Conservation (phyloP, 2,888 invertebrate genomes). For the Scaptomyza tumidula region DNA sequence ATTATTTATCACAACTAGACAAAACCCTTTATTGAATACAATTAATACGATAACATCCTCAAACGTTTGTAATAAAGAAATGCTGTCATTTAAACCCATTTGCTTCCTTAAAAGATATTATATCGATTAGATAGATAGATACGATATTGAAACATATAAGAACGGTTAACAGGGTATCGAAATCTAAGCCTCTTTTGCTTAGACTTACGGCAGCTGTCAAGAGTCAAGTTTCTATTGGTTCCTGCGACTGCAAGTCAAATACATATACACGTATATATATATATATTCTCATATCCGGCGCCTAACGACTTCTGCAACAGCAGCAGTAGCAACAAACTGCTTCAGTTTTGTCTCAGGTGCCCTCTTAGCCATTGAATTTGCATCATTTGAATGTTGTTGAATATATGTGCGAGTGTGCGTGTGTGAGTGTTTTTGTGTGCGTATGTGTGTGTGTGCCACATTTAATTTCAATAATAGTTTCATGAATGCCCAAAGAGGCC, state of each 20-base stretch:
- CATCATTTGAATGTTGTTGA: conserved; percentile 21
- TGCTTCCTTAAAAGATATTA: too few relatives aligned
- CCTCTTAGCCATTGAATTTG: conserved; percentile 11
- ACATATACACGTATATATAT: conserved; percentile 7
- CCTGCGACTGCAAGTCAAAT: conserved; percentile 19
- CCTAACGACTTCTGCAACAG: conserved; percentile 28
- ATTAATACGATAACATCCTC: too few relatives aligned
- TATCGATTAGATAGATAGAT: too few relatives aligned
- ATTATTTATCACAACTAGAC: too few relatives aligned
- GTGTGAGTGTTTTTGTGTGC: neutral
- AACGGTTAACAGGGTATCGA: neutral
- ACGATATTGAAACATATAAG: too few relatives aligned
- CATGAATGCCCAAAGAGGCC: conserved; percentile 10
- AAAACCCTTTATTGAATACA: too few relatives aligned
- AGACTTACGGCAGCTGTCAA: neutral
- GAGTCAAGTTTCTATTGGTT: conserved; percentile 37
- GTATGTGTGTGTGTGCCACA: neutral
- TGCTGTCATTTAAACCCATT: too few relatives aligned
- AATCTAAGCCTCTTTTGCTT: neutral
- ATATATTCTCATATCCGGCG: conserved; percentile 46
- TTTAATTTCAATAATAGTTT: conserved; percentile 12
- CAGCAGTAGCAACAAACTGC: conserved; percentile 5
- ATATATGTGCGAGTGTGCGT: too few relatives aligned
- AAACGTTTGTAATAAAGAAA: too few relatives aligned
- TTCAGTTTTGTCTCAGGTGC: conserved; percentile 23